Base-by-base conservation (phyloP, 2,797 vertebrate species). In the Nannoperca obscura region DNA sequence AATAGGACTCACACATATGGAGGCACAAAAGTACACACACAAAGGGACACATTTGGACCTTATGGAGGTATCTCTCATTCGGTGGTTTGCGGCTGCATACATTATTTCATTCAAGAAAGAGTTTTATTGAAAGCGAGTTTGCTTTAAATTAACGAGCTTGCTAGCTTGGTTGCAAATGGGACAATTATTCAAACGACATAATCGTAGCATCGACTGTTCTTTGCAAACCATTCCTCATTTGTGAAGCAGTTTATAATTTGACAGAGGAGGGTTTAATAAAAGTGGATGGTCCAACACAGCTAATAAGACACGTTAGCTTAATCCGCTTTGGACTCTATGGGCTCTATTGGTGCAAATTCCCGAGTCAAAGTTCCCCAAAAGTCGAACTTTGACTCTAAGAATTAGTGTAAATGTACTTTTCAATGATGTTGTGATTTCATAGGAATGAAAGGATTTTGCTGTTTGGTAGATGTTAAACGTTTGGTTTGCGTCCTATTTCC, bases 1-100 rank as follows among this genome's bases (percentile, higher is more conserved):
- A 84, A 91, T 77, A 78, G 83, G 82, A 86, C 64, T 78, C 70
- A 61, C 82, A 75, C 32, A 19, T 74, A 52, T 61, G 52, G 65
- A 44, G 36, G 64, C 42, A 65, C 64, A 12, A 17, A 59, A 46
- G 11, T 36, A 54, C 58, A 62, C 62, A 57, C 24, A 72, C 73
- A 76, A 36, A 60, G 20, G 13, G 15, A 58, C 17, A 77, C 13
- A 44, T 57, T 34, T 40, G 42, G 54, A 44, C 44, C 36, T 20
- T 34, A 8, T 32, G n/a, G 15, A 38, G 12, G 46, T 44, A 10
- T 53, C 20, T 47, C 19, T 66, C 17, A 40, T 65, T 74, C 22
- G 42, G n/a, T 52, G 36, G 24, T 24, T 49, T 64, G 49, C 19
- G 40, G 32, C n/a, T 15, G 20, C 47, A n/a, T 10, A 11, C 20